These are phyloP conservation scores for Panagrolaimus sp. DNA, from an alignment of 1,140 invertebrate genomes.

Conservation along the genomic window DNA sequence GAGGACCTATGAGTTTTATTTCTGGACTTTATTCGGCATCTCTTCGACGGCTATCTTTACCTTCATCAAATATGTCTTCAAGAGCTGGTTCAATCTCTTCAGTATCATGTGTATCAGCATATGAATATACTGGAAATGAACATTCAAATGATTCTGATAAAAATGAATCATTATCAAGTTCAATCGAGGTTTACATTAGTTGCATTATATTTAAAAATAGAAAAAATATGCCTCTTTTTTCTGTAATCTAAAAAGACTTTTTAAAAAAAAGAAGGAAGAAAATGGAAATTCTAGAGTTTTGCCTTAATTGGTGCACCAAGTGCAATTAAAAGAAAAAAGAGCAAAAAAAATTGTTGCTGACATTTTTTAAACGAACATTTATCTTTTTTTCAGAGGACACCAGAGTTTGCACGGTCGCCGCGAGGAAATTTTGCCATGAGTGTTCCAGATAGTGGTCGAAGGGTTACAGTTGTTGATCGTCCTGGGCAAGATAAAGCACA, in stretches of 20 bases:
- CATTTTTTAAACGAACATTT: not conserved
- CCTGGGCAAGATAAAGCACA: conserved; percentile 32
- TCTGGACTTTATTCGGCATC: not conserved
- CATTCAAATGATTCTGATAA: not conserved
- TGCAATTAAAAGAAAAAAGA: not conserved
- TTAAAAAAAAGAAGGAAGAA: too few species aligned
- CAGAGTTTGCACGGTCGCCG: conserved; percentile 6
- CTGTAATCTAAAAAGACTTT: too few species aligned
- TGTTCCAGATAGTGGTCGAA: conserved; percentile 9
- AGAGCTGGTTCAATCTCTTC: not conserved
- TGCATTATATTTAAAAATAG: not conserved
- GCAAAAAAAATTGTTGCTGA: conserved; percentile 1
- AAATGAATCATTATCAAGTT: not conserved
- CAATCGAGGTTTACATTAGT: conserved; percentile 2
- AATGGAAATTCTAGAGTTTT: not conserved
- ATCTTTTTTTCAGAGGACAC: not conserved
- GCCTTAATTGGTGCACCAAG: not conserved
- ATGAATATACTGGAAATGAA: not conserved
- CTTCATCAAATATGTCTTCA: not conserved
- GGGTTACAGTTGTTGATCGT: conserved; percentile 30
- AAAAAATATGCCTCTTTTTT: too few species aligned
- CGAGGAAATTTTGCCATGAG: conserved; percentile 12
- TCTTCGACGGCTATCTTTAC: not conserved
- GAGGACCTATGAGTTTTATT: not conserved
- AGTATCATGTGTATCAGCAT: not conserved